These are phyloP conservation scores for Bombus ignitus DNA, from an alignment of 1,140 invertebrate species.

Conservation along the genomic window DNA sequence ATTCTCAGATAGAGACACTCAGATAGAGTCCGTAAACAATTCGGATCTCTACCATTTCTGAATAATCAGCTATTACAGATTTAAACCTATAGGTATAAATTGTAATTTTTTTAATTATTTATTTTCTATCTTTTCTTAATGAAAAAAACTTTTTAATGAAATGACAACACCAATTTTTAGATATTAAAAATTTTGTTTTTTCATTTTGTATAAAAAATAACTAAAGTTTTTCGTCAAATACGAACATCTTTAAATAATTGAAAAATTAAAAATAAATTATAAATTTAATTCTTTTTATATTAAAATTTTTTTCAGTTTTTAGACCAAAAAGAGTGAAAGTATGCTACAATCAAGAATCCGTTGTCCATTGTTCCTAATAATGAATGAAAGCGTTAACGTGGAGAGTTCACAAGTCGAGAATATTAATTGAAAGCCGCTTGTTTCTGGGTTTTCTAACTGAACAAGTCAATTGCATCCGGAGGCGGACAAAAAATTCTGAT, in stretches of 20 bases:
- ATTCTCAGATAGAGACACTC: neutral
- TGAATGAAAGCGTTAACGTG: neutral
- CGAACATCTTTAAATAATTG: neutral
- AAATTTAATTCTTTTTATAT: neutral
- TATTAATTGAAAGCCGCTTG: neutral
- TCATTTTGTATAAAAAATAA: neutral
- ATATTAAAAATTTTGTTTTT: neutral
- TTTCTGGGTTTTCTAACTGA: neutral
- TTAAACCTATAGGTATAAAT: neutral
- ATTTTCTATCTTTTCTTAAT: neutral
- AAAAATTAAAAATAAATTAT: conserved; percentile 1
- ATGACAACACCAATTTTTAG: neutral
- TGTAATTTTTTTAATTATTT: too few relatives aligned
- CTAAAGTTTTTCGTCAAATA: neutral
- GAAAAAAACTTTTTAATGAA: neutral
- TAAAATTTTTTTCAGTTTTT: neutral
- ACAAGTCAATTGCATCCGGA: neutral
- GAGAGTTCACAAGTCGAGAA: neutral
- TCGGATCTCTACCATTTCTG: neutral
- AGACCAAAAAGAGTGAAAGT: conserved; percentile 16
- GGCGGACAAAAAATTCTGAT: neutral
- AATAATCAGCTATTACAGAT: neutral
- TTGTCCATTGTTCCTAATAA: conserved; percentile 35
- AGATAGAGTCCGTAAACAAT: neutral
- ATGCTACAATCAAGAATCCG: conserved; percentile 18